A percentile compares a stretch with the other conserved stretches of the same genome.
These are phyloP conservation scores for Pectinophora gossypiella DNA, from an alignment of 1,140 invertebrate species.

Conservation along the genomic window DNA sequence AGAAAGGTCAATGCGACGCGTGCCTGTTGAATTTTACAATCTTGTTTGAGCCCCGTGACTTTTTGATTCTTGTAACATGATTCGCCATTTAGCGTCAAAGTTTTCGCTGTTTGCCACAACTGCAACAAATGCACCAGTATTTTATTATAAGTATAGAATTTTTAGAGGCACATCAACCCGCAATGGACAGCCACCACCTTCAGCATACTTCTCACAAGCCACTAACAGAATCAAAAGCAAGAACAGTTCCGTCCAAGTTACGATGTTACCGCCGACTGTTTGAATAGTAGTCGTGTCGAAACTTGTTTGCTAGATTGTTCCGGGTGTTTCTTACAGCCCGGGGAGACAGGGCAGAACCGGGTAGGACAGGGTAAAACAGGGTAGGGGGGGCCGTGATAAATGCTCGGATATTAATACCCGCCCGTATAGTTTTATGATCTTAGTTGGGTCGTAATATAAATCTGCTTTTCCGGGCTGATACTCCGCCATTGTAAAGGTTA, in stretches of 20 bases:
- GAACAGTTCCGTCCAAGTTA: conserved; percentile 67
- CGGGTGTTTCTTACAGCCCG: conserved; percentile 68
- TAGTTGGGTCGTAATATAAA: conserved; percentile 71
- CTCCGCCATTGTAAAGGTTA: too few species aligned
- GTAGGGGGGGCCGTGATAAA: conserved; percentile 58
- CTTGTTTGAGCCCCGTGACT: too few species aligned
- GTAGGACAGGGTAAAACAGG: conserved; percentile 34
- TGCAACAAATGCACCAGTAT: too few species aligned
- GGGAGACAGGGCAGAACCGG: conserved; percentile 45
- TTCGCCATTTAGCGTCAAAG: too few species aligned
- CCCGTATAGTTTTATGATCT: conserved; percentile 21
- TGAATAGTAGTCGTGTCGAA: conserved; percentile 63
- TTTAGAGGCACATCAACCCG: too few species aligned
- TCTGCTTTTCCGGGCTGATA: conserved; percentile 67
- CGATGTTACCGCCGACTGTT: conserved; percentile 60
- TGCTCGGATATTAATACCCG: conserved; percentile 61
- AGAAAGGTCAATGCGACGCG: too few species aligned
- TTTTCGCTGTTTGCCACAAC: too few species aligned
- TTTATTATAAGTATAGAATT: too few species aligned
- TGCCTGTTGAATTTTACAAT: too few species aligned
- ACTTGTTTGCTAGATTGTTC: conserved; percentile 63
- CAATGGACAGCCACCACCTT: too few species aligned
- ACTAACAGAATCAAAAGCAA: conserved; percentile 63
- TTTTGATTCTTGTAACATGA: too few species aligned
- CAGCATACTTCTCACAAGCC: not conserved